phyloP scores from a whole-genome alignment of 2,888 invertebrate species.

The Euplagia quadripunctaria region DNA sequence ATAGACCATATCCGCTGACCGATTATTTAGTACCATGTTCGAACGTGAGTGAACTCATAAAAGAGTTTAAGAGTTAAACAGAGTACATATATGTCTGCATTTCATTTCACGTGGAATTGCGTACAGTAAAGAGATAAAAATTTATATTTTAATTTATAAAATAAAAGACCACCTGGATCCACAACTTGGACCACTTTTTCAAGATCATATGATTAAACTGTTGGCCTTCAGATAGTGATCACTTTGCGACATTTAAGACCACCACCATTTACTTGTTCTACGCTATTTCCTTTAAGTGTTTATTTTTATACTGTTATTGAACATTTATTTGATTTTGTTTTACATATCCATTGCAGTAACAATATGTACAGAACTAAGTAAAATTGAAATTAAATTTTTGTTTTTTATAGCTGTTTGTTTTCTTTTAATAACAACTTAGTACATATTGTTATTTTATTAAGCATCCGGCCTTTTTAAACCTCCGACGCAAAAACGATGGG shows the following conservation, averaged over 20 bases:
- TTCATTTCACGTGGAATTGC: background rate
- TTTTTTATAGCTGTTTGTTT: too few species aligned
- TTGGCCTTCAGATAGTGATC: constrained; percentile 11
- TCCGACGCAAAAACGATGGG: too few species aligned
- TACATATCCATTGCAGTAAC: background rate
- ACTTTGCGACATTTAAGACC: constrained; percentile 17
- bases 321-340: constrained; percentile 1
- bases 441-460: background rate
- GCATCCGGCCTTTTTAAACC: background rate
- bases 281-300: background rate
- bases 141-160: background rate
- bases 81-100: background rate
- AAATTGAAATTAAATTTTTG: too few species aligned
- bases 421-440: too few species aligned
- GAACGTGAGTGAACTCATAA: background rate
- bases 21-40: background rate
- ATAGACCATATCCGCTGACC: too few species aligned
- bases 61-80: background rate
- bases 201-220: background rate
- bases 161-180: background rate
- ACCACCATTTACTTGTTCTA: background rate
- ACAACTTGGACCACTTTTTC: background rate
- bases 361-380: too few species aligned
- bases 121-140: background rate
- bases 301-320: background rate